phyloP scores from a whole-genome alignment of 2,113 vertebrate genomes.

The Rhynchopsitta pachyrhyncha region DNA sequence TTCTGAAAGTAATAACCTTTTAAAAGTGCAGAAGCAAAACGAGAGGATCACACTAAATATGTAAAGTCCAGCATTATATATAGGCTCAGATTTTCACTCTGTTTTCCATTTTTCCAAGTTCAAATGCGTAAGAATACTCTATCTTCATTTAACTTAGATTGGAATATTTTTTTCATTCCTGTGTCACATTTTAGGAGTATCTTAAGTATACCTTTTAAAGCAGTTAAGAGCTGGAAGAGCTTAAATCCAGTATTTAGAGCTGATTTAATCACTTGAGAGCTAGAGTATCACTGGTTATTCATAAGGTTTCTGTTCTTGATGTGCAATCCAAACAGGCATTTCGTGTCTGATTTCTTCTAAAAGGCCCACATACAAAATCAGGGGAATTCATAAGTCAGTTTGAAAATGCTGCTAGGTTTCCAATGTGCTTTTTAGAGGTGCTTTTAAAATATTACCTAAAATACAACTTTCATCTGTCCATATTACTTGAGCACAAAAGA shows the following conservation, averaged over 20 bases:
- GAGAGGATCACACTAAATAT: neutral
- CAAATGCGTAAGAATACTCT: neutral
- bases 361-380: neutral
- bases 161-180: neutral
- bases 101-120: neutral
- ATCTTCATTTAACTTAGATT: neutral
- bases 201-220: conserved; percentile 2
- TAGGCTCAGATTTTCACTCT: neutral
- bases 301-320: neutral
- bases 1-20: conserved; percentile 14
- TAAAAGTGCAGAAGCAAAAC: neutral
- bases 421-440: neutral
- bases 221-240: neutral
- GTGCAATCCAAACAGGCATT: neutral
- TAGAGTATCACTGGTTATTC: neutral
- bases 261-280: neutral
- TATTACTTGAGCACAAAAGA: neutral
- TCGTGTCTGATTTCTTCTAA: neutral
- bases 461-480: neutral
- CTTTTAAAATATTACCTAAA: neutral
- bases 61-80: neutral
- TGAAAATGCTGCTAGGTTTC: neutral
- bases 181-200: neutral
- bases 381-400: neutral
- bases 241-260: conserved; percentile 1